These are phyloP conservation scores for Chiloscyllium plagiosum DNA, from an alignment of 2,113 vertebrate genomes.

Conservation along the genomic window DNA sequence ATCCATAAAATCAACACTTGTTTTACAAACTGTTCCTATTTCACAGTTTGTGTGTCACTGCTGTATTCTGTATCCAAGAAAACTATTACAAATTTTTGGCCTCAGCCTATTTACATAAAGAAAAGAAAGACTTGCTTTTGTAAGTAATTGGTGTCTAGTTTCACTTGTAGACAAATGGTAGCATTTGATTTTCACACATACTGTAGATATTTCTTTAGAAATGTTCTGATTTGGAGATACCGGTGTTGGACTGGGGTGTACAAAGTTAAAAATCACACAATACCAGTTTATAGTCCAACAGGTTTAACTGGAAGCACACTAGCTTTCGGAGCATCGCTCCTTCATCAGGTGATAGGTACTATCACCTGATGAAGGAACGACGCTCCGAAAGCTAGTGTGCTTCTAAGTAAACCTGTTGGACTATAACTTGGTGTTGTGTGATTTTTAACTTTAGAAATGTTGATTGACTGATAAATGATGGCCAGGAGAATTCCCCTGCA, in stretches of 20 bases:
- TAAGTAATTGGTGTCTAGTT: neutral
- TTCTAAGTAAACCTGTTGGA: too few species aligned
- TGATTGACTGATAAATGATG: neutral
- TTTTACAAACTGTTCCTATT: conserved; percentile 38
- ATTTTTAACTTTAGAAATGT: neutral
- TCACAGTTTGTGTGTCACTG: conserved; percentile 31
- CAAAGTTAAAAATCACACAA: too few species aligned
- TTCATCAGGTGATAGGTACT: too few species aligned
- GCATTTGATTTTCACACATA: neutral
- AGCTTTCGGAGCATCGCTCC: too few species aligned
- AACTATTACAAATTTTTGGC: neutral
- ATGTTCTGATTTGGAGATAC: neutral
- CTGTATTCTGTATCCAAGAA: neutral
- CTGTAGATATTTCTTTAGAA: neutral
- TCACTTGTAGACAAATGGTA: too few species aligned
- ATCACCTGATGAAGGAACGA: too few species aligned
- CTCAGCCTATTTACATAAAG: neutral
- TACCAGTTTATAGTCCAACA: too few species aligned
- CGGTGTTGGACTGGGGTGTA: too few species aligned
- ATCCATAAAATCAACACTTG: conserved; percentile 38
- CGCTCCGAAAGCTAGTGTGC: too few species aligned
- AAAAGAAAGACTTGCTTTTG: neutral
- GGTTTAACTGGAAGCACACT: too few species aligned
- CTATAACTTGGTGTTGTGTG: too few species aligned
- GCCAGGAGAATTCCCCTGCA: neutral